These are phyloP conservation scores for Strix aluco DNA, from an alignment of 2,113 vertebrate species.

Conservation along the genomic window DNA sequence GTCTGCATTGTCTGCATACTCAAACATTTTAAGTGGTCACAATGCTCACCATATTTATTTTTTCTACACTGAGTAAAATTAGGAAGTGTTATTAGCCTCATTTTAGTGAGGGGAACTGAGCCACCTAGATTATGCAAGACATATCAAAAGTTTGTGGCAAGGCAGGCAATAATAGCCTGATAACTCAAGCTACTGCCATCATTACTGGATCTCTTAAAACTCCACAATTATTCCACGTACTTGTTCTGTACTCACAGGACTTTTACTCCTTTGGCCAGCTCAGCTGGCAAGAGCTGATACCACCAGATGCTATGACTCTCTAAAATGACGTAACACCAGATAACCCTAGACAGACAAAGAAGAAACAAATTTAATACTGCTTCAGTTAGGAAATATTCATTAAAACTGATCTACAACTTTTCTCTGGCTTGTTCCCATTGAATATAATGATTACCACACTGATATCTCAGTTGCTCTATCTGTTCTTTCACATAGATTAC, in stretches of 20 bases:
- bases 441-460: not conserved
- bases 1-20: not conserved
- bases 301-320: not conserved
- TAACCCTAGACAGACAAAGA: not conserved
- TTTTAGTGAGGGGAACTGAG: not conserved
- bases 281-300: not conserved
- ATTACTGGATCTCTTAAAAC: not conserved
- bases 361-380: not conserved
- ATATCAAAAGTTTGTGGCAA: not conserved
- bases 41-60: not conserved
- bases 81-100: not conserved
- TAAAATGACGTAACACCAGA: not conserved
- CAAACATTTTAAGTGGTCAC: not conserved
- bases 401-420: not conserved
- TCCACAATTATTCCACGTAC: not conserved
- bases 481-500: not conserved
- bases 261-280: not conserved
- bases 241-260: not conserved
- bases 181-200: not conserved
- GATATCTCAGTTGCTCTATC: not conserved
- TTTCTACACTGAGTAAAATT: not conserved
- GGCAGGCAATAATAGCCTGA: not conserved
- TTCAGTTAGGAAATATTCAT: not conserved
- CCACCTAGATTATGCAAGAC: not conserved
- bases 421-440: not conserved